A percentile compares a stretch with the other conserved stretches of the same genome.
Conservation (phyloP, 2,888 invertebrate species). For the Lasioglossum zephyrum region DNA sequence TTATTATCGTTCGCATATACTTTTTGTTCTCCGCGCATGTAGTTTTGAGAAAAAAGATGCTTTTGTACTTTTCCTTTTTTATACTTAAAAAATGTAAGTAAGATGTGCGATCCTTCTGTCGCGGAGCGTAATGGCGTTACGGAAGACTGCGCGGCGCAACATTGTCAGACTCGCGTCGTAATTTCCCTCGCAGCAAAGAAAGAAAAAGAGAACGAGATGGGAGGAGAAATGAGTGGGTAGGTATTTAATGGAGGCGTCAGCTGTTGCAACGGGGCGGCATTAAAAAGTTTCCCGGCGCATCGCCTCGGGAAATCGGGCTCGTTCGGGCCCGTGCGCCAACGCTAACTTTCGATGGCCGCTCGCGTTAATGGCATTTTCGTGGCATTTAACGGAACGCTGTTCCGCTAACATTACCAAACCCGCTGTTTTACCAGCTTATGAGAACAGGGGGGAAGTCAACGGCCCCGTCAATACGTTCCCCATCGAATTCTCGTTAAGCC, state of each 20-base stretch:
- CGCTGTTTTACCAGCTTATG: slow-evolving; percentile 40
- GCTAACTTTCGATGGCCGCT: slow-evolving; percentile 57
- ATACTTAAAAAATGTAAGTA: too few species aligned
- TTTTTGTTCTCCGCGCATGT: not conserved
- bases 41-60: not conserved
- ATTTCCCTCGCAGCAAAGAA: slow-evolving; percentile 3
- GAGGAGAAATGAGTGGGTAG: slow-evolving; percentile 12
- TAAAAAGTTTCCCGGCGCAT: slow-evolving; percentile 42
- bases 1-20: not conserved
- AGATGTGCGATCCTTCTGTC: too few species aligned
- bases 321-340: not conserved
- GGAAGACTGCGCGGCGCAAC: not conserved
- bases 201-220: not conserved
- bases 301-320: slow-evolving; percentile 34
- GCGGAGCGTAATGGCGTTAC: not conserved
- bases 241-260: slow-evolving; percentile 40
- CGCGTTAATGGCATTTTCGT: slow-evolving; percentile 66
- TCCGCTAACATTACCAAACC: slow-evolving; percentile 37
- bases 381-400: slow-evolving; percentile 60
- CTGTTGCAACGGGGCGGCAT: slow-evolving; percentile 3
- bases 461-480: slow-evolving; percentile 18
- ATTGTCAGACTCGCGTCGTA: not conserved
- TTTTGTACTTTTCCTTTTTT: too few species aligned
- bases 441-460: slow-evolving; percentile 36
- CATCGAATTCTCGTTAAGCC: not conserved